phyloP scores from a whole-genome alignment of 2,888 invertebrate genomes.

The Cheilosia impressa region DNA sequence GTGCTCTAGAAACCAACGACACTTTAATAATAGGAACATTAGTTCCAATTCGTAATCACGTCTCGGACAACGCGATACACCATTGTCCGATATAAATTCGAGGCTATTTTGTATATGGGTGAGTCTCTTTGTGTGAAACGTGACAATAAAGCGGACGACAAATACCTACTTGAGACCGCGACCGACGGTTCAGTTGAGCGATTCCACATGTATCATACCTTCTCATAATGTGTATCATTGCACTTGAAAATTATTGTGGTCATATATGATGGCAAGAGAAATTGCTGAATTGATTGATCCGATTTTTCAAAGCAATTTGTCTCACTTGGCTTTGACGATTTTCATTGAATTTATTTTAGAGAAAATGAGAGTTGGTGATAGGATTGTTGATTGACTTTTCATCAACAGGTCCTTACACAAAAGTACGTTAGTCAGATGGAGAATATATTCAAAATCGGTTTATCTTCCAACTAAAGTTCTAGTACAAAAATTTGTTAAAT shows the following conservation, averaged over 20 bases:
- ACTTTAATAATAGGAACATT: slow-evolving; percentile 6
- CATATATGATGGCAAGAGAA: slow-evolving; percentile 9
- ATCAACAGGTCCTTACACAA: too few species aligned
- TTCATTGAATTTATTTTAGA: not conserved
- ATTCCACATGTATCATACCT: slow-evolving; percentile 5
- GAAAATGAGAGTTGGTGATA: slow-evolving; percentile 23
- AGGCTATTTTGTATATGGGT: slow-evolving; percentile 34
- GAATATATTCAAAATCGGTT: too few species aligned
- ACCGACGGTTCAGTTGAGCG: slow-evolving; percentile 13
- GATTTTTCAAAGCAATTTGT: slow-evolving; percentile 17
- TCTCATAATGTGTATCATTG: slow-evolving; percentile 26
- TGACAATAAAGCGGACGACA: slow-evolving; percentile 42
- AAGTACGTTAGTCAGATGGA: too few species aligned
- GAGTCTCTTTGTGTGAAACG: slow-evolving; percentile 8
- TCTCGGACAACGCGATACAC: slow-evolving; percentile 20
- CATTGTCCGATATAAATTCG: slow-evolving; percentile 18
- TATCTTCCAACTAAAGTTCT: too few species aligned
- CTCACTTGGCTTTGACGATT: slow-evolving; percentile 8
- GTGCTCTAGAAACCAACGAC: slow-evolving; percentile 26
- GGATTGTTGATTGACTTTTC: not conserved
- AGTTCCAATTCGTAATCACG: slow-evolving; percentile 28
- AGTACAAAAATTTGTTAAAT: too few species aligned
- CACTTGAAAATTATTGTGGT: slow-evolving; percentile 25
- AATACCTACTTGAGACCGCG: slow-evolving; percentile 36
- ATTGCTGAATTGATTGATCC: slow-evolving; percentile 20